A percentile compares a stretch with the other conserved stretches of the same genome.
phyloP scores from a whole-genome alignment of 2,797 vertebrate genomes.

The Philypnodon macrostomus region DNA sequence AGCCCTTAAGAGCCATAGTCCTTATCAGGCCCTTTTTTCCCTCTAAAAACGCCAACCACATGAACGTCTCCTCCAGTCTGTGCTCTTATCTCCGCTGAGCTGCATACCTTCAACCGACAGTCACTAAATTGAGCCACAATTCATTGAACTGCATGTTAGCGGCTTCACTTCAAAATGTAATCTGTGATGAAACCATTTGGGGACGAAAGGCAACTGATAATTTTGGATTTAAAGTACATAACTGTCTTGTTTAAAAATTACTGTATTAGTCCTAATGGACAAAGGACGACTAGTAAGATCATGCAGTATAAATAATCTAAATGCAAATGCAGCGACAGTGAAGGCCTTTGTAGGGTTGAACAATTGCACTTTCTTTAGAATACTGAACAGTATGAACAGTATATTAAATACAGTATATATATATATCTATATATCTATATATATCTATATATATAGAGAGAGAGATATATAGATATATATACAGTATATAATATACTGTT shows the following conservation, averaged over 20 bases:
- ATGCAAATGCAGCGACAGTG: no score
- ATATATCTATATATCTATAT: no score
- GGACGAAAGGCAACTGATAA: conserved; percentile 25
- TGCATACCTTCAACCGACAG: conserved; percentile 38
- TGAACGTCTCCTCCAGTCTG: conserved; percentile 41
- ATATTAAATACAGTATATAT: no score
- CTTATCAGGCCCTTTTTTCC: conserved; percentile 61
- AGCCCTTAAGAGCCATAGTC: conserved; percentile 47
- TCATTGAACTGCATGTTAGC: conserved; percentile 49
- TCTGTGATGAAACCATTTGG: conserved; percentile 38
- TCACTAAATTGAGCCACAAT: conserved; percentile 51
- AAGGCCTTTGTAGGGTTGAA: no score
- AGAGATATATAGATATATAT: no score
- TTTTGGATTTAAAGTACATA: conserved; percentile 12
- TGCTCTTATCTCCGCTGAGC: conserved; percentile 54
- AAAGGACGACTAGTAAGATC: background rate
- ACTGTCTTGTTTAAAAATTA: conserved; percentile 8
- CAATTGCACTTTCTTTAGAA: no score
- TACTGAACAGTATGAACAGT: no score
- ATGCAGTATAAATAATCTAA: no score
- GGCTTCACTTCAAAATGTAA: conserved; percentile 39
- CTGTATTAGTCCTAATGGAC: conserved; percentile 4
- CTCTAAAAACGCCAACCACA: conserved; percentile 40
- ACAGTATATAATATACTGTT: no score
- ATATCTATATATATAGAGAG: no score